Percentiles rank a stretch among this genome's conserved stretches.
These are phyloP conservation scores for Leptura quadrifasciata DNA, from an alignment of 2,888 invertebrate genomes.

Conservation along the genomic window DNA sequence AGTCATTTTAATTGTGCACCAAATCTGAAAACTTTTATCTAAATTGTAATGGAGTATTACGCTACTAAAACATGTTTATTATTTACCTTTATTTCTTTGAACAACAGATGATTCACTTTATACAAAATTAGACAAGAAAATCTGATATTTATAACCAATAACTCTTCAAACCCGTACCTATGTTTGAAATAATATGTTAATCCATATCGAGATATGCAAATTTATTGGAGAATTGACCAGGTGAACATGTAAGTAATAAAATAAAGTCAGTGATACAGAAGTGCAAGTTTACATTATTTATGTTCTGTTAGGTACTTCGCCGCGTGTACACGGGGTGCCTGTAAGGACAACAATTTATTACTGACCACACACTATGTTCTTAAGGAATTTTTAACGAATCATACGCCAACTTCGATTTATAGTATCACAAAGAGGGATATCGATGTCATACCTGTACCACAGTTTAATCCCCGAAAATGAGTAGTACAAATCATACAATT, in stretches of 20 bases:
- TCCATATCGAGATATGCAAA: slow-evolving; percentile 18
- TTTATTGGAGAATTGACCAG: slow-evolving; percentile 34
- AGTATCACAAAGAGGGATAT: slow-evolving; percentile 21
- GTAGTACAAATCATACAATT: background rate
- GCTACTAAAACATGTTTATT: no score
- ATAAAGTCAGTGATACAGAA: slow-evolving; percentile 56
- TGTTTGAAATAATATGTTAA: slow-evolving; percentile 1
- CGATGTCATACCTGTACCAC: background rate
- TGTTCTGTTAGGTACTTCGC: slow-evolving; percentile 68
- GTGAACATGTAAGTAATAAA: slow-evolving; percentile 45
- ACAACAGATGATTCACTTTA: no score
- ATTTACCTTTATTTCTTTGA: no score
- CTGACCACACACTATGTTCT: slow-evolving; percentile 68
- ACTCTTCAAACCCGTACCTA: background rate
- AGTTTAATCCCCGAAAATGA: background rate
- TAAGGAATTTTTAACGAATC: slow-evolving; percentile 53
- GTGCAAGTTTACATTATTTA: slow-evolving; percentile 65
- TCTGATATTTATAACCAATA: no score
- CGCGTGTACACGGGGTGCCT: slow-evolving; percentile 67
- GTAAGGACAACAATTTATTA: slow-evolving; percentile 68
- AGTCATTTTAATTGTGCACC: no score
- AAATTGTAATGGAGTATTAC: no score
- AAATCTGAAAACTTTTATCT: no score
- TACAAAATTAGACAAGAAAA: no score
- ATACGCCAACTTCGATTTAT: slow-evolving; percentile 53